phyloP scores from a whole-genome alignment of 2,113 vertebrate species.

The Oreochromis spilurus region DNA sequence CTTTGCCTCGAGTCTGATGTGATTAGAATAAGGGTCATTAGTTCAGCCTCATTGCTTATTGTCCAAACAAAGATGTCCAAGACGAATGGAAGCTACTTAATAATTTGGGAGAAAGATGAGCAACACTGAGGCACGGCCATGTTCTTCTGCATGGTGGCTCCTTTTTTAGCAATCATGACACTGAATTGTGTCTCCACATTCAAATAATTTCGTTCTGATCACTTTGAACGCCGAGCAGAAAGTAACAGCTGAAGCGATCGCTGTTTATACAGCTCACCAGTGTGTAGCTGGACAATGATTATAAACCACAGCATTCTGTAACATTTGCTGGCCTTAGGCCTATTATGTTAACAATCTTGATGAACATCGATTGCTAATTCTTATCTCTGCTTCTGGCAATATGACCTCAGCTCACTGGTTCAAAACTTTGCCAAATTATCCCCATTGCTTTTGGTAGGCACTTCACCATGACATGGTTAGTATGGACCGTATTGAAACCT shows the following conservation, averaged over 20 bases:
- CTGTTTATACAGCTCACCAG: not conserved
- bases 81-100: constrained; percentile 63
- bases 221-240: not conserved
- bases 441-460: constrained; percentile 46
- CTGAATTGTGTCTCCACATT: not conserved
- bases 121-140: not conserved
- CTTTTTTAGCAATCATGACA: not conserved
- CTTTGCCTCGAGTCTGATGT: constrained; percentile 53
- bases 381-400: constrained; percentile 50
- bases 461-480: constrained; percentile 64
- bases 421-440: constrained; percentile 68
- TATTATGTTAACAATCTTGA: constrained; percentile 58
- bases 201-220: not conserved
- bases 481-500: constrained; percentile 73
- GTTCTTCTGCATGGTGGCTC: not conserved
- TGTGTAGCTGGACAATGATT: not conserved
- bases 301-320: constrained; percentile 17
- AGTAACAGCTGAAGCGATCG: not conserved
- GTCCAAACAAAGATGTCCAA: constrained; percentile 68
- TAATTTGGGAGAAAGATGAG: constrained; percentile 49
- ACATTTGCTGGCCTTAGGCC: constrained; percentile 44
- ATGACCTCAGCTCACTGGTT: constrained; percentile 58
- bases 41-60: constrained; percentile 65
- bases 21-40: constrained; percentile 72
- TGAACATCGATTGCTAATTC: constrained; percentile 67